These are phyloP conservation scores for Melinaea marsaeus DNA, from an alignment of 2,888 invertebrate species.

Conservation along the genomic window DNA sequence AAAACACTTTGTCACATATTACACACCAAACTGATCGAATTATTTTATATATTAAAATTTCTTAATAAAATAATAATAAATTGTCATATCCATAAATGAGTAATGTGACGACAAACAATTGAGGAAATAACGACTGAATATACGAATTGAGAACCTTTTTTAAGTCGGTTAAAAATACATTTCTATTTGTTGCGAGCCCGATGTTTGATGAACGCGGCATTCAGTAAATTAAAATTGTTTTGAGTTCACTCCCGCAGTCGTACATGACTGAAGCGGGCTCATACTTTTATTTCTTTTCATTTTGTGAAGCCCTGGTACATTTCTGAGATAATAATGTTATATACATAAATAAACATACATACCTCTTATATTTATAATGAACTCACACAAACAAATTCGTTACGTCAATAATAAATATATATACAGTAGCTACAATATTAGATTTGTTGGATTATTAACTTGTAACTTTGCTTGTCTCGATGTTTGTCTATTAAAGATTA, in stretches of 20 bases:
- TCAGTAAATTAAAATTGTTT: constrained; percentile 38
- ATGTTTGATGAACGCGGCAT: constrained; percentile 32
- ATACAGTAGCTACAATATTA: no score
- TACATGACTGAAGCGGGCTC: constrained; percentile 23
- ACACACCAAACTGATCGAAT: no score
- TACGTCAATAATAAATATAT: no score
- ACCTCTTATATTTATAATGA: neutral
- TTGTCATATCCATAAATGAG: no score
- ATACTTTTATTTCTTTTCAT: constrained; percentile 31
- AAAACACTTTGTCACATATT: no score
- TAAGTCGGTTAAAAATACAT: constrained; percentile 19
- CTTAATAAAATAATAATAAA: no score
- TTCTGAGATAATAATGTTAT: constrained; percentile 9
- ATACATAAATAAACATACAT: neutral
- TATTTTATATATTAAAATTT: no score
- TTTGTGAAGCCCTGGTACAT: constrained; percentile 20
- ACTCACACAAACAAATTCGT: no score
- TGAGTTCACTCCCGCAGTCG: constrained; percentile 26
- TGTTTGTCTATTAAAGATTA: no score
- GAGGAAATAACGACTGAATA: neutral
- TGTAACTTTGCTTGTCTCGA: no score
- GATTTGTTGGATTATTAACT: no score
- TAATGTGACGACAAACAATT: neutral
- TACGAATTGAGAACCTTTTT: neutral
- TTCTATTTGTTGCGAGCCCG: constrained; percentile 26